Conservation (phyloP, 2,888 invertebrate species). For the Drosophila conformis region DNA sequence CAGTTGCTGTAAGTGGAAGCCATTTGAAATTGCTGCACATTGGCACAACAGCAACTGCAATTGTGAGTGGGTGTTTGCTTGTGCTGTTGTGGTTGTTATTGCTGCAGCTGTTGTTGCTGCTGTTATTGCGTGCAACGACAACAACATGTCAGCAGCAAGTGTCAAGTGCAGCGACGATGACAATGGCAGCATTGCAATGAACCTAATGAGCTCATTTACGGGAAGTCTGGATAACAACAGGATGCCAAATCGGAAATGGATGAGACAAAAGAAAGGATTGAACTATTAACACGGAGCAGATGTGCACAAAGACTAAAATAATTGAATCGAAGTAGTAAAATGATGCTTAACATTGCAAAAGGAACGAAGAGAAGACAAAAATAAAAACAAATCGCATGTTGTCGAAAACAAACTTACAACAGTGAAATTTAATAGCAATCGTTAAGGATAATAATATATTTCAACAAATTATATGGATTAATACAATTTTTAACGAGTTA, state of each 20-base stretch:
- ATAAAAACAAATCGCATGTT: neutral
- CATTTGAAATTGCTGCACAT: conserved; percentile 72
- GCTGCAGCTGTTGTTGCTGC: conserved; percentile 41
- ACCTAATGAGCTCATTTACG: conserved; percentile 71
- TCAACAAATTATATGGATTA: conserved; percentile 1
- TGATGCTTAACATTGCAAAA: neutral
- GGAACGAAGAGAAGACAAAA: neutral
- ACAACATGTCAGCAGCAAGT: conserved; percentile 65
- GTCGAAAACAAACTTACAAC: neutral
- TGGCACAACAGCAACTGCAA: conserved; percentile 41
- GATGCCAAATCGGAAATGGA: conserved; percentile 5
- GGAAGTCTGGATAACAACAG: conserved; percentile 25
- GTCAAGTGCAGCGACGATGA: conserved; percentile 66
- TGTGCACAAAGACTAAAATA: neutral
- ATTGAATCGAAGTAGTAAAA: neutral
- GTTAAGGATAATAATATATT: neutral
- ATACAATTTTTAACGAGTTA: conserved; percentile 3
- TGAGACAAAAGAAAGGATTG: conserved; percentile 4
- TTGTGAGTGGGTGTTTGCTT: conserved; percentile 55
- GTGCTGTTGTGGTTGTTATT: conserved; percentile 25
- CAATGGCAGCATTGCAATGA: conserved; percentile 58
- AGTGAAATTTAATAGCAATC: neutral
- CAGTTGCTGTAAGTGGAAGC: conserved; percentile 63
- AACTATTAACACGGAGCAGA: neutral
- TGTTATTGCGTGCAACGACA: conserved; percentile 59